phyloP scores from a whole-genome alignment of 2,797 vertebrate species.

The Enteromius argenteus region DNA sequence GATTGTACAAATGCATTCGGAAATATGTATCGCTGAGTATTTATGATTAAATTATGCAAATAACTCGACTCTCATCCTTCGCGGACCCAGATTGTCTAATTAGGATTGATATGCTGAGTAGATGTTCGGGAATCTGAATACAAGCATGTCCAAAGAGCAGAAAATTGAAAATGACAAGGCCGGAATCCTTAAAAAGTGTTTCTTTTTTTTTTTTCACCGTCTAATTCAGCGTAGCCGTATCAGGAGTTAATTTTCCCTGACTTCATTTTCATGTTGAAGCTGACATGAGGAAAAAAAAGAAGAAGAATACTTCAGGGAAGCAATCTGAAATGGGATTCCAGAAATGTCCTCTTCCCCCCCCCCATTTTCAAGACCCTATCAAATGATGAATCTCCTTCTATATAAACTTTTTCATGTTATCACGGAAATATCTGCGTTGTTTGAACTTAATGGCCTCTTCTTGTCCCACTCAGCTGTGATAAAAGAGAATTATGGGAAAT shows the following conservation, averaged over 20 bases:
- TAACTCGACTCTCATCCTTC: slow-evolving; percentile 98
- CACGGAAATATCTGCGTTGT: slow-evolving; percentile 76
- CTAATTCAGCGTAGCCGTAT: slow-evolving; percentile 86
- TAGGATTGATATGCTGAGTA: slow-evolving; percentile 99
- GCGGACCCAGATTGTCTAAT: slow-evolving; percentile 99
- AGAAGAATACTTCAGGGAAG: slow-evolving; percentile 82
- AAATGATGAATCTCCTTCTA: slow-evolving; percentile 76
- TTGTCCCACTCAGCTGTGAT: slow-evolving; percentile 70
- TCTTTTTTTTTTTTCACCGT: slow-evolving; percentile 81
- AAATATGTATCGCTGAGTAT: slow-evolving; percentile 99
- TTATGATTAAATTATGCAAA: slow-evolving; percentile 99
- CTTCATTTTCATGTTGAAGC: slow-evolving; percentile 84
- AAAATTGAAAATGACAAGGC: slow-evolving; percentile 99
- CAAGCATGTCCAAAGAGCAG: slow-evolving; percentile 99
- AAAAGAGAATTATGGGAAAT: slow-evolving; percentile 73
- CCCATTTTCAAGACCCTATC: slow-evolving; percentile 76
- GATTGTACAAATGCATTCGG: slow-evolving; percentile 99
- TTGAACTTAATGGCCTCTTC: slow-evolving; percentile 73
- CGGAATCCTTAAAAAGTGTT: slow-evolving; percentile 99
- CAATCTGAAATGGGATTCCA: slow-evolving; percentile 84
- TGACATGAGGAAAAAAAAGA: slow-evolving; percentile 72
- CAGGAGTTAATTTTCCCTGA: slow-evolving; percentile 87
- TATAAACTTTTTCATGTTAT: slow-evolving; percentile 79
- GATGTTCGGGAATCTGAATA: slow-evolving; percentile 99
- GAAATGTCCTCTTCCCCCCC: slow-evolving; percentile 78